A percentile compares a stretch with the other conserved stretches of the same genome.
These are phyloP conservation scores for Philereme transversata DNA, from an alignment of 2,888 invertebrate species.

Conservation along the genomic window DNA sequence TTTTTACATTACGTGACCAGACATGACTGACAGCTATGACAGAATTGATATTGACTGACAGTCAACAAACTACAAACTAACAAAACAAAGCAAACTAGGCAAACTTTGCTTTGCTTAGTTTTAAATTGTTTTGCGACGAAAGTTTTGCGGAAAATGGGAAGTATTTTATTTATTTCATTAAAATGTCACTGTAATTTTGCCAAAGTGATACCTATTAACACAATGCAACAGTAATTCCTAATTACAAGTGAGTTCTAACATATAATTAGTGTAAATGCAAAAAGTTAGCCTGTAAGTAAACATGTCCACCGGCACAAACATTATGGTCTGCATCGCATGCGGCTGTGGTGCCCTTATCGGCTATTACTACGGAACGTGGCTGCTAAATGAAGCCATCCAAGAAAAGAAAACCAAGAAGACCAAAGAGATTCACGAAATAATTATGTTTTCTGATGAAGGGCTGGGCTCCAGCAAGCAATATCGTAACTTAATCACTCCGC, in stretches of 20 bases:
- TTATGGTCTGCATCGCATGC: constrained; percentile 14
- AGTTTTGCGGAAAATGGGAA: too few relatives aligned
- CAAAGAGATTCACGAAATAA: constrained; percentile 36
- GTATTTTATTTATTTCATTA: too few relatives aligned
- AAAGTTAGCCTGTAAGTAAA: neutral
- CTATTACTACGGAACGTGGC: constrained; percentile 21
- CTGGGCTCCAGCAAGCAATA: constrained; percentile 22
- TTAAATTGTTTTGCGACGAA: too few relatives aligned
- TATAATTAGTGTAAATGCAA: neutral
- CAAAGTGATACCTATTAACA: neutral
- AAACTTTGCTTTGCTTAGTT: too few relatives aligned
- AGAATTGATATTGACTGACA: too few relatives aligned
- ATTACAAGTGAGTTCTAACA: neutral
- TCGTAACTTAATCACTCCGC: constrained; percentile 22
- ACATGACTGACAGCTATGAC: too few relatives aligned
- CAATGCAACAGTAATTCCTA: constrained; percentile 1
- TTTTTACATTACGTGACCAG: too few relatives aligned
- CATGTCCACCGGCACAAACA: constrained; percentile 16
- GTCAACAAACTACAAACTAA: too few relatives aligned
- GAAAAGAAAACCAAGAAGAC: constrained; percentile 11
- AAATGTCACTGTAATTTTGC: too few relatives aligned
- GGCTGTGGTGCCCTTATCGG: constrained; percentile 23
- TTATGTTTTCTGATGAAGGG: constrained; percentile 33
- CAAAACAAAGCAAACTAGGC: too few relatives aligned
- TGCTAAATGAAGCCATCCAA: neutral